A percentile compares a stretch with the other conserved stretches of the same genome.
phyloP scores from a whole-genome alignment of 2,888 invertebrate species.

The Spodoptera littoralis region DNA sequence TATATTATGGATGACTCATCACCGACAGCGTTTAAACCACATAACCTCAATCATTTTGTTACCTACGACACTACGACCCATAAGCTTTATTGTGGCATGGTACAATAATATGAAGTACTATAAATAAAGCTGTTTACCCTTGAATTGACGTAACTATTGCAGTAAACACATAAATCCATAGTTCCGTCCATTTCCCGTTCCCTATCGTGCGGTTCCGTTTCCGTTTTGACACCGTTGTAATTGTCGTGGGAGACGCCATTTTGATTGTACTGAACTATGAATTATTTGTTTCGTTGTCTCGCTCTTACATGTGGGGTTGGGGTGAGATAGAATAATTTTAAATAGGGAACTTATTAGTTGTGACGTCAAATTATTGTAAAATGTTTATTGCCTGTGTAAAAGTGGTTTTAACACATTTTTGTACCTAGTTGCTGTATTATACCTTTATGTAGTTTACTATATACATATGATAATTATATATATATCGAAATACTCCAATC shows the following conservation, averaged over 20 bases:
- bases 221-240: conserved; percentile 81
- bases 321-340: conserved; percentile 52
- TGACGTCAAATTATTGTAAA: neutral
- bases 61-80: no score
- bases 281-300: conserved; percentile 63
- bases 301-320: conserved; percentile 44
- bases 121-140: conserved; percentile 56
- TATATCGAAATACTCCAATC: no score
- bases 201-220: conserved; percentile 73
- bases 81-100: neutral
- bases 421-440: no score
- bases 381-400: no score
- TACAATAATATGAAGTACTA: conserved; percentile 51
- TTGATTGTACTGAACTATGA: conserved; percentile 69
- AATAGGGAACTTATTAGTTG: conserved; percentile 51
- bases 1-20: no score
- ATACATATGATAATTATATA: no score
- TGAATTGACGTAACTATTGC: conserved; percentile 50
- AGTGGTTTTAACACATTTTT: no score
- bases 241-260: conserved; percentile 77
- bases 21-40: no score
- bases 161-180: conserved; percentile 64
- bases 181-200: conserved; percentile 61
- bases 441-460: no score
- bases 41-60: no score